Conservation (phyloP, 2,113 vertebrate genomes). For the Heptranchias perlo region DNA sequence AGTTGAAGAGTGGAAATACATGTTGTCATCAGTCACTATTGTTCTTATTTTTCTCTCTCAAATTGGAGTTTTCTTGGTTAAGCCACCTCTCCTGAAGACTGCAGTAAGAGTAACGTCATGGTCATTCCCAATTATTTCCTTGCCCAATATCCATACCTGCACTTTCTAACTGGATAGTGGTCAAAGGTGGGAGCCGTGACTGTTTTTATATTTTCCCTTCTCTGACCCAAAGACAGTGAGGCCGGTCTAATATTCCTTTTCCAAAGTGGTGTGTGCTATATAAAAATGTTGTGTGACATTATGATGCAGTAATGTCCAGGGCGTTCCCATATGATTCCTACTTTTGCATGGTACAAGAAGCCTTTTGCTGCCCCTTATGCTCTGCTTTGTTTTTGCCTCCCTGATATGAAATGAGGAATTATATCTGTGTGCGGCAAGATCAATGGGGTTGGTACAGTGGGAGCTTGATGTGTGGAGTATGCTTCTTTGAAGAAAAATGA, state of each 20-base stretch:
- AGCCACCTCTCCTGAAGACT: neutral
- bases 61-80: neutral
- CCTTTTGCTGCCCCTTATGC: neutral
- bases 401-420: neutral
- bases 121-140: neutral
- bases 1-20: neutral
- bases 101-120: neutral
- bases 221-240: neutral
- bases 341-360: neutral
- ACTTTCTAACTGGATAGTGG: neutral
- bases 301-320: neutral
- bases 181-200: neutral
- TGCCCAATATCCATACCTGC: neutral
- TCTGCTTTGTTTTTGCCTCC: neutral
- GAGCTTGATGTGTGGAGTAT: neutral
- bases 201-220: neutral
- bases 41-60: neutral
- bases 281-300: neutral
- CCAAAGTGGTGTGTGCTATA: neutral
- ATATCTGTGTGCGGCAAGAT: neutral
- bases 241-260: neutral
- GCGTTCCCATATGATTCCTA: neutral
- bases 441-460: neutral
- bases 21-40: neutral
- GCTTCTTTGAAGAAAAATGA: neutral